Conservation (phyloP, 2,113 vertebrate species). For the Alexandromys fortis region DNA sequence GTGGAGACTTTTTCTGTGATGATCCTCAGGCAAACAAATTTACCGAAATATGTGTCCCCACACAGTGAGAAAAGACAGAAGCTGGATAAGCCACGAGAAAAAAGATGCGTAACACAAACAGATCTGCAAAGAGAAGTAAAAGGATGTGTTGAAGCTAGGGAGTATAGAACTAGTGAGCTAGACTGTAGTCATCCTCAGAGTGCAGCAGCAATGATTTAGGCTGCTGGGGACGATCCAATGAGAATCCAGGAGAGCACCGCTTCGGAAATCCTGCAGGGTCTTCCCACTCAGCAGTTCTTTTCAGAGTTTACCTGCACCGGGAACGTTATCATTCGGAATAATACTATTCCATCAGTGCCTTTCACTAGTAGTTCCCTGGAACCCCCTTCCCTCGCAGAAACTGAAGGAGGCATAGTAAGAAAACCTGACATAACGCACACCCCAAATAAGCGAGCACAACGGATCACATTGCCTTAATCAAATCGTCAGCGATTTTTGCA, state of each 20-base stretch:
- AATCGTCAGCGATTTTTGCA: background rate
- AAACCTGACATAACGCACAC: background rate
- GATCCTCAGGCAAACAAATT: conserved; percentile 63
- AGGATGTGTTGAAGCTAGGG: background rate
- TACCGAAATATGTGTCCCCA: background rate
- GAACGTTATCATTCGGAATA: conserved; percentile 16
- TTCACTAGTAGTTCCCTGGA: conserved; percentile 42
- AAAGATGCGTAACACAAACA: background rate
- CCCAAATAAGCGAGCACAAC: background rate
- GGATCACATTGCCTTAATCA: background rate
- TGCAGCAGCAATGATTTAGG: conserved; percentile 55
- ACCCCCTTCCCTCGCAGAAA: background rate
- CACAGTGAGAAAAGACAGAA: background rate
- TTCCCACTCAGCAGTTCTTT: conserved; percentile 29
- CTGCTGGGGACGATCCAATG: conserved; percentile 74
- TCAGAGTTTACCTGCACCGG: conserved; percentile 11
- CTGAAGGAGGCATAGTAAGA: background rate
- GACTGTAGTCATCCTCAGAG: conserved; percentile 62
- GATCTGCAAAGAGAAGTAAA: background rate
- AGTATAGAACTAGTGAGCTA: conserved; percentile 15
- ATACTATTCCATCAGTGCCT: conserved; percentile 19
- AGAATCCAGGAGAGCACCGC: conserved; percentile 58
- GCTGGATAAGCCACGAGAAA: background rate
- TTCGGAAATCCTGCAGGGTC: conserved; percentile 37
- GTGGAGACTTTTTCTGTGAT: conserved; percentile 9